phyloP scores from a whole-genome alignment of 2,888 invertebrate species.

The Sabellastarte sp. region DNA sequence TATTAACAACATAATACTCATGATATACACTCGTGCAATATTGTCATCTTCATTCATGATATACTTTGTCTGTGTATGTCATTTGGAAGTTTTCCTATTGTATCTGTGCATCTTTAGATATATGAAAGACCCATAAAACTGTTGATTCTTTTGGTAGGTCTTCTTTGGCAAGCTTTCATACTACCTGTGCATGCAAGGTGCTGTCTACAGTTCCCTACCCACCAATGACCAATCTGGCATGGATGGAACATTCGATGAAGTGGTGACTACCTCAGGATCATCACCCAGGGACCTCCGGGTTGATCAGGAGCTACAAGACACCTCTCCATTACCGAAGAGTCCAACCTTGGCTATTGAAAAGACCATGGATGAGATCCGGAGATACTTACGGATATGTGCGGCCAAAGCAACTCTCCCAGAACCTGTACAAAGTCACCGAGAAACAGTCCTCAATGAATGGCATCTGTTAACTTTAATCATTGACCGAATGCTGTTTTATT shows the following conservation, averaged over 20 bases:
- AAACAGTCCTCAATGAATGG: background rate
- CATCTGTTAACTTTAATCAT: background rate
- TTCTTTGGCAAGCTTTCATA: background rate
- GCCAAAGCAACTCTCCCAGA: background rate
- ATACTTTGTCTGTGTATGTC: no score
- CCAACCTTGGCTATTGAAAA: background rate
- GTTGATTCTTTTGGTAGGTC: background rate
- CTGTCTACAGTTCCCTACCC: background rate
- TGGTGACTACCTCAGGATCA: background rate
- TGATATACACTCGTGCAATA: no score
- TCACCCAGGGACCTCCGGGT: background rate
- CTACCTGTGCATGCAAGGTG: background rate
- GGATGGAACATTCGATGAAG: background rate
- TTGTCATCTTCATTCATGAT: no score
- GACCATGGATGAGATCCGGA: background rate
- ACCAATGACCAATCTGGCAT: background rate
- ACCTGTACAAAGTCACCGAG: background rate
- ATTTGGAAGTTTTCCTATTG: no score
- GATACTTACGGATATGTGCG: background rate
- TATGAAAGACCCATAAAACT: no score
- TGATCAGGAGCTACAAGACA: background rate
- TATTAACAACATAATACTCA: no score
- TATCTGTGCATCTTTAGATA: no score
- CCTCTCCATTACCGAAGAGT: background rate
- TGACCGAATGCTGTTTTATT: background rate